Evolutionary conservation across 2,113 vertebrate species (phyloP), one percentile per base, ranked within the genome.

Genomic region (Chaenocephalus aceratus): DNA sequence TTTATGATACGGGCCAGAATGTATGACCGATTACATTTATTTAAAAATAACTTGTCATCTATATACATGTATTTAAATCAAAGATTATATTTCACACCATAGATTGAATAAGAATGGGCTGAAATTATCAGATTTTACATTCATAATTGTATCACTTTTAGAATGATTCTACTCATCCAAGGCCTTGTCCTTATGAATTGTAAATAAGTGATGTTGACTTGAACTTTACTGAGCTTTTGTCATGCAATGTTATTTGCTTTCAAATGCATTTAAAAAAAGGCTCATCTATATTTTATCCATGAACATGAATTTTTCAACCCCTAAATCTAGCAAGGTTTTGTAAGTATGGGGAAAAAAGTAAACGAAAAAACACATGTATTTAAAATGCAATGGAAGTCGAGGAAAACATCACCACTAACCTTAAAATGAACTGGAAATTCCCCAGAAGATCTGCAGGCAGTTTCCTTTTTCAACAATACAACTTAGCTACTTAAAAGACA

Each of bases 381-480:
- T n/a, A 6, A 65, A 53, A 52, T 59, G 45, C 3, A 11, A 18
- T 49, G 18, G 58, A 57, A 74, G 21, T 13, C 3, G 10, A 8
- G 4, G 0, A 36, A 1, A 48, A 49, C 14, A 14, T 34, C 8
- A 3, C 58, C 57, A 82, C 79, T 15, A 10, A 91, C 83, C 75
- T 0, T n/a, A 58, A 36, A 45, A 45, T 13, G 0, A 77, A 44
- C 13, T 6, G 58, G 15, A 79, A 72, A 45, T 34, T 63, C 34
- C 59, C 10, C 36, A 8, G 3, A 21, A 70, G 52, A 2, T 60
- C 51, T 52, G 18, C 26, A 71, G 58, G 7, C 51, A 83, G 72
- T 63, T 72, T 85, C 58, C 58, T 58, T 63, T 34, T 79, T 61
- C 10, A 0, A 13, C 48, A 3, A 52, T 77, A 49, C 68, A 9